These are phyloP conservation scores for Strigamia transsilvanica DNA, from an alignment of 2,888 invertebrate genomes.

Conservation along the genomic window DNA sequence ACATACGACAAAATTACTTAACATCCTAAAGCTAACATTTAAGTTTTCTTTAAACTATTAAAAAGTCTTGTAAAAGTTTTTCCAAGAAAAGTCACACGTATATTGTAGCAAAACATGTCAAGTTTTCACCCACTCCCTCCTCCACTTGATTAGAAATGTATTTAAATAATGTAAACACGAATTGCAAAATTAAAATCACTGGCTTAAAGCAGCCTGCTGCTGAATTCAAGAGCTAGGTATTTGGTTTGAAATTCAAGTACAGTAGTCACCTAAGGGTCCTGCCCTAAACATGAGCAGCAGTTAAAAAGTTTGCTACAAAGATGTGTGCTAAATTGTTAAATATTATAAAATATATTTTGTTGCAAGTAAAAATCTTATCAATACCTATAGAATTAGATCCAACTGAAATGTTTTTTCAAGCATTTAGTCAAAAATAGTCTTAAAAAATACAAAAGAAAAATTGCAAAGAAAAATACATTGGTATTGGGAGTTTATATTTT, in stretches of 20 bases:
- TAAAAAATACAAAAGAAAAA: constrained; percentile 37
- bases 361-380: background rate
- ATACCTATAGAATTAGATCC: background rate
- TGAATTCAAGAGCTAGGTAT: constrained; percentile 21
- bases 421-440: background rate
- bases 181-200: background rate
- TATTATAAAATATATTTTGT: constrained; percentile 15
- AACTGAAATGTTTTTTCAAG: constrained; percentile 19
- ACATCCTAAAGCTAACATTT: background rate
- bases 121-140: background rate
- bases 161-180: background rate
- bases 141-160: background rate
- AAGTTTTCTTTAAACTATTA: constrained; percentile 17
- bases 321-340: constrained; percentile 28
- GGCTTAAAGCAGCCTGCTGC: constrained; percentile 35
- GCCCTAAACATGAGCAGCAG: constrained; percentile 37
- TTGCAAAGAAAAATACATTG: background rate
- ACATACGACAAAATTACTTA: constrained; percentile 34
- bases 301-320: constrained; percentile 46
- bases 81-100: constrained; percentile 8
- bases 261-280: constrained; percentile 21
- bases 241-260: background rate
- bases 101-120: constrained; percentile 35
- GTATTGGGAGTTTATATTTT: background rate
- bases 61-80: constrained; percentile 1